Evolutionary conservation across 1,140 invertebrate species (phyloP).

Genomic region (Anadara kagoshimensis): DNA sequence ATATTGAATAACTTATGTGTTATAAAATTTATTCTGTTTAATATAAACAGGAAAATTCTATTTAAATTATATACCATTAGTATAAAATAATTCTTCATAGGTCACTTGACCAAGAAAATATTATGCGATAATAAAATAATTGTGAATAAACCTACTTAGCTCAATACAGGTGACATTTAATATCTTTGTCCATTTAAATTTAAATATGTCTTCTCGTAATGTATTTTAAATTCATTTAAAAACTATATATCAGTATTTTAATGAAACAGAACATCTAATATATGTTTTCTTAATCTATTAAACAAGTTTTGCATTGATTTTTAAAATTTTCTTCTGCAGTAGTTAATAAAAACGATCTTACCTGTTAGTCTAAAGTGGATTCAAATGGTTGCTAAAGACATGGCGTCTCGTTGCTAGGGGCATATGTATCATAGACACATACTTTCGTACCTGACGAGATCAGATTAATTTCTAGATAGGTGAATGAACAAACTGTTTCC

Average conservation of each 20-base stretch:
- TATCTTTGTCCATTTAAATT: neutral
- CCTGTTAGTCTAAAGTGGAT: conserved; percentile 7
- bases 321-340: neutral
- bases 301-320: neutral
- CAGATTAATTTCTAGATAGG: too few species aligned
- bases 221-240: neutral
- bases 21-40: too few species aligned
- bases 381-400: conserved; percentile 45
- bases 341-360: conserved; percentile 15
- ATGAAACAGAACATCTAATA: neutral
- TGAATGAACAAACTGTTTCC: too few species aligned
- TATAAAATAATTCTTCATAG: too few species aligned
- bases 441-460: conserved; percentile 35
- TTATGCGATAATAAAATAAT: neutral
- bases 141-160: neutral
- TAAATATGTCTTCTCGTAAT: neutral
- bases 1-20: too few species aligned
- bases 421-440: conserved; percentile 30
- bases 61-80: too few species aligned
- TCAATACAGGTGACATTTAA: neutral
- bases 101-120: too few species aligned
- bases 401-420: conserved; percentile 46
- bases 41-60: too few species aligned
- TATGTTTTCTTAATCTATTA: neutral
- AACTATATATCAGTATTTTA: neutral